phyloP scores from a whole-genome alignment of 1,140 invertebrate species.

The Paramacrobiotus metropolitanus region DNA sequence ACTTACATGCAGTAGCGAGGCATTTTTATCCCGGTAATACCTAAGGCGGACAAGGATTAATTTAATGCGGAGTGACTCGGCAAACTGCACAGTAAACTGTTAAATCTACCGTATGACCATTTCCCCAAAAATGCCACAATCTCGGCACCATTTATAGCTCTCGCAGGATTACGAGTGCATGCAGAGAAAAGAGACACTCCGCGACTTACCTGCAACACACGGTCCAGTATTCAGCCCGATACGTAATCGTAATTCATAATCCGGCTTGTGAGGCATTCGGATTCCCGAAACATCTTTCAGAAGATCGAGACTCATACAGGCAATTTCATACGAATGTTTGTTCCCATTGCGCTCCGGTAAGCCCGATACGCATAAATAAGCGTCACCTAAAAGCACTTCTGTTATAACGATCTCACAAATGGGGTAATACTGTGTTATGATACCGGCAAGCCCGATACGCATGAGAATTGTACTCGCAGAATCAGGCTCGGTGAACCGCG shows the following conservation, averaged over 20 bases:
- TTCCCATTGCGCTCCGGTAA: not conserved
- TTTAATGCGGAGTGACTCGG: too few relatives aligned
- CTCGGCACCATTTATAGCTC: not conserved
- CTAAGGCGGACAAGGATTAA: too few relatives aligned
- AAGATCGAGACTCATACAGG: slow-evolving; percentile 34
- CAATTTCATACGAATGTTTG: slow-evolving; percentile 31
- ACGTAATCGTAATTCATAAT: slow-evolving; percentile 29
- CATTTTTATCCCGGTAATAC: slow-evolving; percentile 36
- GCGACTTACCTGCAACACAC: not conserved
- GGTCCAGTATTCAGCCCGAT: slow-evolving; percentile 34
- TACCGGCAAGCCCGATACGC: too few relatives aligned
- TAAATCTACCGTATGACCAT: too few relatives aligned
- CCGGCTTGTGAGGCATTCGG: slow-evolving; percentile 31
- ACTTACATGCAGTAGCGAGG: slow-evolving; percentile 33
- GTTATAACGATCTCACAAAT: too few relatives aligned
- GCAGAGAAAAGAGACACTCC: not conserved
- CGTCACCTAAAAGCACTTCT: slow-evolving; percentile 34
- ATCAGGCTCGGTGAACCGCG: too few relatives aligned
- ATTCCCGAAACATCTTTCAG: slow-evolving; percentile 27
- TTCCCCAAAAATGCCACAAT: too few relatives aligned
- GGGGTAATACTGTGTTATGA: too few relatives aligned
- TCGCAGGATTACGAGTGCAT: not conserved
- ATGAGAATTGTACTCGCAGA: too few relatives aligned
- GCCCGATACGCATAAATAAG: not conserved
- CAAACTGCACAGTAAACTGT: too few relatives aligned